Conservation (phyloP, 2,113 vertebrate genomes). For the Apodemus speciosus region DNA sequence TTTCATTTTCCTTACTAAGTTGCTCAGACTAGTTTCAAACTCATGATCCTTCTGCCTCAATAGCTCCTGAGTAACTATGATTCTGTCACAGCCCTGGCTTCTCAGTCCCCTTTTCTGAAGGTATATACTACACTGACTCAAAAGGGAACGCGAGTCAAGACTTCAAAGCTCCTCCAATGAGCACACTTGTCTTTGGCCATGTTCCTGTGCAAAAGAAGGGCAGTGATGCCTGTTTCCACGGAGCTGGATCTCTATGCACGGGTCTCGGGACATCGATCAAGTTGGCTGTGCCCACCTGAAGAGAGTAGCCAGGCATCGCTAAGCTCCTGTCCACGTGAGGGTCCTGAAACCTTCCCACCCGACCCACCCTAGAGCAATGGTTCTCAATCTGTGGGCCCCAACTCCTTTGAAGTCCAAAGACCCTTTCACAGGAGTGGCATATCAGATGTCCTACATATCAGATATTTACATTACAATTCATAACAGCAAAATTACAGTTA, state of each 20-base stretch:
- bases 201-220: neutral
- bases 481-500: neutral
- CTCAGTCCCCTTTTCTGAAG: neutral
- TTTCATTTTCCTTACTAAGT: neutral
- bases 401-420: neutral
- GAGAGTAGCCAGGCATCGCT: neutral
- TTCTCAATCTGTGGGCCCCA: neutral
- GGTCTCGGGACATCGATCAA: fast-evolving
- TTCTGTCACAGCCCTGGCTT: neutral
- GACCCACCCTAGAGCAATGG: neutral
- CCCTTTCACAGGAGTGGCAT: too few species aligned
- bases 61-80: neutral
- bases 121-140: neutral
- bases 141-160: neutral
- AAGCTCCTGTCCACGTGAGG: neutral
- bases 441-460: neutral
- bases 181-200: neutral
- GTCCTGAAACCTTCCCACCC: neutral
- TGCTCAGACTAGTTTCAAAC: neutral
- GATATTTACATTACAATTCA: neutral
- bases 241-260: fast-evolving
- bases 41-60: neutral
- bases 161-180: neutral
- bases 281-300: neutral
- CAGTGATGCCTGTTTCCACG: neutral